phyloP scores from a whole-genome alignment of 92 coral and sea anemone genomes.

The Zoanthus solanderi region DNA sequence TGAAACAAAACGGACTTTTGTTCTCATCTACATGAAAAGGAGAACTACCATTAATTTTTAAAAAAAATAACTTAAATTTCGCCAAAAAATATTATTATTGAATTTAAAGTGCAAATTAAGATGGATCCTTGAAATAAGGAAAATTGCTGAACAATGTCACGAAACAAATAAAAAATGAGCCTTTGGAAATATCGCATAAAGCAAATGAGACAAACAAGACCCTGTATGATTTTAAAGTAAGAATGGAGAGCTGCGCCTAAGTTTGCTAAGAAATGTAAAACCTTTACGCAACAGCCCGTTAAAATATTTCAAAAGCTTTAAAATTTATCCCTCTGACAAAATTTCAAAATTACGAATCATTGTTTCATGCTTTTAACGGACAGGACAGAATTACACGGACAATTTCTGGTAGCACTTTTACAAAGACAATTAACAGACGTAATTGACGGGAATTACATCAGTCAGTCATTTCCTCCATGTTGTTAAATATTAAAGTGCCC shows the following conservation, averaged over 20 bases:
- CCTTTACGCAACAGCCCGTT: background rate
- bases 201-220: background rate
- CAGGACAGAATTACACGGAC: background rate
- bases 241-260: too few species aligned
- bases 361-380: background rate
- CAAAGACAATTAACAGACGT: constrained; percentile 14
- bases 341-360: background rate
- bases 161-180: background rate
- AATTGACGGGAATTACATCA: constrained; percentile 3
- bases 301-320: background rate
- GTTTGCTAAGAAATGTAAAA: constrained; percentile 12
- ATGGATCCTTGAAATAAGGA: too few species aligned
- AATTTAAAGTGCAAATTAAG: too few species aligned
- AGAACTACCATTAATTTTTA: background rate
- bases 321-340: background rate
- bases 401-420: background rate
- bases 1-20: background rate
- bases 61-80: too few species aligned
- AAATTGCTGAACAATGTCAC: too few species aligned
- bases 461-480: constrained; percentile 26
- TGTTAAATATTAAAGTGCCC: constrained; percentile 30
- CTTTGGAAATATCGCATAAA: background rate
- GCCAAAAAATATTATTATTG: too few species aligned
- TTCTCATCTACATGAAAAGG: background rate
- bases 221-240: background rate